Base-by-base conservation (phyloP, 2,888 invertebrate genomes). In the Microctonus hyperodae region DNA sequence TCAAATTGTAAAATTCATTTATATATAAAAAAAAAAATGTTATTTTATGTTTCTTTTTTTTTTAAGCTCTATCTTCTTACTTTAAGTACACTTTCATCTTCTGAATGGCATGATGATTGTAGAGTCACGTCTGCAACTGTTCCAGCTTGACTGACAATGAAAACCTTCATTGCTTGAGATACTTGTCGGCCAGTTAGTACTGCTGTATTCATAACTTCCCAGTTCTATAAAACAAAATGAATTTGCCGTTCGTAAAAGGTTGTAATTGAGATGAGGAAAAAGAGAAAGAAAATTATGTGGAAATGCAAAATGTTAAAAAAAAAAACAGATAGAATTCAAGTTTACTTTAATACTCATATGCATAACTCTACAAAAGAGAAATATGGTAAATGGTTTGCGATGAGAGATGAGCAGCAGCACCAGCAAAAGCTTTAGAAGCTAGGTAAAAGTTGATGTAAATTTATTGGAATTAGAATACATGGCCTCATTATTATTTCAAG, bases 11-110 rank as follows among this genome's bases (percentile, higher is more conserved):
- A 16, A 44, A n/a, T 44, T 16, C n/a, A 20, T 44, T 44, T n/a
- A 20, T 44, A 6, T 7, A 44, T 1, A 16, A 44, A 44, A 16
- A 44, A 44, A 20, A 16, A 16, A n/a, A 44, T 22, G 23, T 51
- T 25, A 13, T 0, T 0, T 11, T 55, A 25, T 25, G 33, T 55
- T 25, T 22, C 31, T 40, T 23, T 50, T 53, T 44, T 58, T n/a
- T 7, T 37, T n/a, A n/a, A 3, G 13, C 5, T n/a, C n/a, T 16
- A 44, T 44, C 16, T 44, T 63, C 77, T 82, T 86, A 97, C 98
- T 91, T 98, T 97, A 66, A 98, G 89, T 31, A 97, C 96, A 80
- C 96, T 96, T 84, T 96, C 96, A 83, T 98, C 97, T 78, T 95
- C 94, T 4, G 97, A 96, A 82, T 95, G 93, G 83, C 97, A 98